Conservation (phyloP, 2,888 invertebrate species). For the Acanthoscelides obtectus region DNA sequence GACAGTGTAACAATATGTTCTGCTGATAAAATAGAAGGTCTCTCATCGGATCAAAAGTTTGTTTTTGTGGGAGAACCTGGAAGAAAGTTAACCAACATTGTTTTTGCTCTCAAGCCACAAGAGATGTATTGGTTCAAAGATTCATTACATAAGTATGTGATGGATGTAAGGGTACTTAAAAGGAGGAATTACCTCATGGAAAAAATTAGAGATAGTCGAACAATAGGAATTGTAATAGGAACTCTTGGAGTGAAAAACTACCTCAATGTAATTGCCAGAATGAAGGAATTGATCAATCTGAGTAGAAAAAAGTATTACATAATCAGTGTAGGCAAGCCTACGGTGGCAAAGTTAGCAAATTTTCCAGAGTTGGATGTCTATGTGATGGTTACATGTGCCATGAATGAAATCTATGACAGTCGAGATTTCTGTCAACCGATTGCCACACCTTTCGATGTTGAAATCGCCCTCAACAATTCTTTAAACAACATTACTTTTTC, state of each 20-base stretch:
- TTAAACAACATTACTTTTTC: constrained; percentile 42
- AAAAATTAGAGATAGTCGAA: constrained; percentile 84
- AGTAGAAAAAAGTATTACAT: constrained; percentile 86
- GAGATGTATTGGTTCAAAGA: constrained; percentile 58
- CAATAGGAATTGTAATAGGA: constrained; percentile 86
- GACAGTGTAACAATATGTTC: constrained; percentile 16
- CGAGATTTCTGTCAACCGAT: constrained; percentile 87
- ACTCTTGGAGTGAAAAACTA: constrained; percentile 82
- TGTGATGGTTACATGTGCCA: constrained; percentile 87
- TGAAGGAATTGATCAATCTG: constrained; percentile 66
- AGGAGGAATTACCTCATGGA: constrained; percentile 81
- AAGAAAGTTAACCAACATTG: constrained; percentile 51
- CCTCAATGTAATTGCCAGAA: constrained; percentile 65
- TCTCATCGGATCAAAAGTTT: constrained; percentile 43
- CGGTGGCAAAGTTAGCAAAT: constrained; percentile 92
- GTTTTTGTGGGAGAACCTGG: constrained; percentile 54
- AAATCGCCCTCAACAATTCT: constrained; percentile 68
- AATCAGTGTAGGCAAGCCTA: constrained; percentile 90
- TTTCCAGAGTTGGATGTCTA: constrained; percentile 92
- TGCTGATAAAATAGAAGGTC: constrained; percentile 22
- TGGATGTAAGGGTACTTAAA: constrained; percentile 63
- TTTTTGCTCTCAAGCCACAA: constrained; percentile 44
- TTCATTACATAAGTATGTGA: constrained; percentile 34
- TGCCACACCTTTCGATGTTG: constrained; percentile 88
- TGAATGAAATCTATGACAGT: constrained; percentile 78